These are phyloP conservation scores for Neuroterus valhalla DNA, from an alignment of 1,140 invertebrate genomes.

Conservation along the genomic window DNA sequence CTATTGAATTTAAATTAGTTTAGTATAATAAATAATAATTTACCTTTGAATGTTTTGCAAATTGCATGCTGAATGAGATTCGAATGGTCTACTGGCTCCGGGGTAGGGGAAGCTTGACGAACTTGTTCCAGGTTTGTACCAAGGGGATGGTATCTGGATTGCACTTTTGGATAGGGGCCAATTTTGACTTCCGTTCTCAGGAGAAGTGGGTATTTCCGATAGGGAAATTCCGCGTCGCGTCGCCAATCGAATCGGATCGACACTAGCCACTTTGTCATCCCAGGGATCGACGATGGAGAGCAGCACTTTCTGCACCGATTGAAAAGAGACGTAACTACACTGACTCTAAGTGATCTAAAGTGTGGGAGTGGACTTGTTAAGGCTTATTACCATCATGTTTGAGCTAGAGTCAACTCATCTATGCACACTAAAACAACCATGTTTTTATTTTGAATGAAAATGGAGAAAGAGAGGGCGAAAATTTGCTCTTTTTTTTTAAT, in stretches of 20 bases:
- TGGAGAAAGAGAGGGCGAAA: background rate
- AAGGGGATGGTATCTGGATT: slow-evolving; percentile 65
- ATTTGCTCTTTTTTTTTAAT: too few species aligned
- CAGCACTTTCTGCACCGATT: slow-evolving; percentile 69
- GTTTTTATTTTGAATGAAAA: background rate
- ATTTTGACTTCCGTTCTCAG: slow-evolving; percentile 39
- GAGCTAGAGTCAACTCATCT: slow-evolving; percentile 9
- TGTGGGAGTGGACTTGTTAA: slow-evolving; percentile 61
- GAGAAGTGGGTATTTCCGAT: slow-evolving; percentile 46
- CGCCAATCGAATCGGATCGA: slow-evolving; percentile 64
- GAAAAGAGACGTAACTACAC: slow-evolving; percentile 45
- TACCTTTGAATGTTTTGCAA: slow-evolving; percentile 16
- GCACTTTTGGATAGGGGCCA: slow-evolving; percentile 33
- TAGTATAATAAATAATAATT: background rate
- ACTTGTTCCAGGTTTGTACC: slow-evolving; percentile 64
- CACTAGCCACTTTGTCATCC: slow-evolving; percentile 71
- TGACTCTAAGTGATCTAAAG: slow-evolving; percentile 23
- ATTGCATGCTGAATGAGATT: slow-evolving; percentile 23
- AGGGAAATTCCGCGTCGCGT: slow-evolving; percentile 59
- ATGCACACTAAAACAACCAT: background rate
- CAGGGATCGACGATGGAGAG: slow-evolving; percentile 72
- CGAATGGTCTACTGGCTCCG: background rate
- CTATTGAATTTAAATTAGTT: too few species aligned
- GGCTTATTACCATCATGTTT: slow-evolving; percentile 52
- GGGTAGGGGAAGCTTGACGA: background rate